A percentile compares a stretch with the other conserved stretches of the same genome.
Conservation (phyloP, 2,888 invertebrate species). For the Drosophila siamana region DNA sequence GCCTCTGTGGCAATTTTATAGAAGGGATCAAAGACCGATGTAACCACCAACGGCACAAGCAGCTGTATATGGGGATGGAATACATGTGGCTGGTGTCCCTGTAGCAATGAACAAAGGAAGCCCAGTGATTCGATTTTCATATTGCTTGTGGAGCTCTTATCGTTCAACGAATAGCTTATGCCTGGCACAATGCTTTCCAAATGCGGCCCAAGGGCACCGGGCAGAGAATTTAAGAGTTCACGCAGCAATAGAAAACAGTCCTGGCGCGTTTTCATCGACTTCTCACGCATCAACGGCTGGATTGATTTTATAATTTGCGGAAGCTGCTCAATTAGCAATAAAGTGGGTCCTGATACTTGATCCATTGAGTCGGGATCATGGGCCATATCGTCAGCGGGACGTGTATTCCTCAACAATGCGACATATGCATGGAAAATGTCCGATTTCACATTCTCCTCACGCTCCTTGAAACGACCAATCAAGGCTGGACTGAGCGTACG, state of each 20-base stretch:
- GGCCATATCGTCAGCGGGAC: constrained; percentile 88
- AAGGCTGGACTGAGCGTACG: constrained; percentile 95
- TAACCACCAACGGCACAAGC: constrained; percentile 93
- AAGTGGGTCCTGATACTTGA: constrained; percentile 90
- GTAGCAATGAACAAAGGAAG: constrained; percentile 88
- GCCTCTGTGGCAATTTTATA: constrained; percentile 99
- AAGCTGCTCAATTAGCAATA: constrained; percentile 88
- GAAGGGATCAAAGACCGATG: constrained; percentile 97
- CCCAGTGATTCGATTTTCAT: constrained; percentile 99
- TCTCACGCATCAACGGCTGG: constrained; percentile 93
- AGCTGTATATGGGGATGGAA: constrained; percentile 93
- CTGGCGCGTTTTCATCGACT: constrained; percentile 94
- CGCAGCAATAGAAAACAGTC: constrained; percentile 96
- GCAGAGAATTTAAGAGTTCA: constrained; percentile 94
- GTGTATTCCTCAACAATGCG: constrained; percentile 95
- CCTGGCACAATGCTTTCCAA: constrained; percentile 94
- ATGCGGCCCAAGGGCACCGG: constrained; percentile 94
- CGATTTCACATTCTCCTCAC: constrained; percentile 99
- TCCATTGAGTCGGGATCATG: constrained; percentile 90
- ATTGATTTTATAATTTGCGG: constrained; percentile 94
- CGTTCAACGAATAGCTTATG: constrained; percentile 94
- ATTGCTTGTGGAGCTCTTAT: constrained; percentile 97
- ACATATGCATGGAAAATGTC: constrained; percentile 99
- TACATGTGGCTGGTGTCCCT: constrained; percentile 86
- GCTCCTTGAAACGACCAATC: constrained; percentile 97